Evolutionary conservation across 2,888 invertebrate species (phyloP).

Genomic region (Rhingia campestris): DNA sequence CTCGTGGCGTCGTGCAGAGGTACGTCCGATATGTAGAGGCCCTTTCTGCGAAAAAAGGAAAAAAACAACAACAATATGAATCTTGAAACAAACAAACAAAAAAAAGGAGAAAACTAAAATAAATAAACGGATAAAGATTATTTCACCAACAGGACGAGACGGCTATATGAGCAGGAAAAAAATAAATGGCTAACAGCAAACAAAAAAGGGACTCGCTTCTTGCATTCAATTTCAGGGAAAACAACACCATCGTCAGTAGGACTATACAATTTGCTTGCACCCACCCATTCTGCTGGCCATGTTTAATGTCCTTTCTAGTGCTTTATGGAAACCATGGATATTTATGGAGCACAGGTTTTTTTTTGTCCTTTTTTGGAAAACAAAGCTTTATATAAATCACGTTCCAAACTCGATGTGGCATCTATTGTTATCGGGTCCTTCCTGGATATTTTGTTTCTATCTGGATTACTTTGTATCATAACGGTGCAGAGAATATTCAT

Average conservation of each 20-base stretch:
- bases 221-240: slow-evolving; percentile 46
- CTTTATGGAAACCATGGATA: slow-evolving; percentile 40
- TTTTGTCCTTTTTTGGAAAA: slow-evolving; percentile 22
- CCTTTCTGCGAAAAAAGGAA: slow-evolving; percentile 86
- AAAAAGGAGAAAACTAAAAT: slow-evolving; percentile 56
- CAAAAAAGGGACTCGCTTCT: slow-evolving; percentile 37
- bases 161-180: slow-evolving; percentile 22
- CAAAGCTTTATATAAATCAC: slow-evolving; percentile 60
- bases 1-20: slow-evolving; percentile 97
- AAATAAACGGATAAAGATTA: slow-evolving; percentile 36
- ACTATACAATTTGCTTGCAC: slow-evolving; percentile 57
- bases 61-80: slow-evolving; percentile 52
- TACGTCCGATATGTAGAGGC: slow-evolving; percentile 96
- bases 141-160: slow-evolving; percentile 47
- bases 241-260: slow-evolving; percentile 25
- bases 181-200: slow-evolving; percentile 25
- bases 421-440: slow-evolving; percentile 57
- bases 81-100: slow-evolving; percentile 49
- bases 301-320: slow-evolving; percentile 52
- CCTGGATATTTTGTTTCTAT: slow-evolving; percentile 4
- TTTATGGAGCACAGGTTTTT: slow-evolving; percentile 26
- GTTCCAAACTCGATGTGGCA: slow-evolving; percentile 40
- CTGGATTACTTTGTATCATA: slow-evolving; percentile 25
- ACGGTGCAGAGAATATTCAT: slow-evolving; percentile 10
- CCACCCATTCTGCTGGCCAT: slow-evolving; percentile 46